A percentile compares a stretch with the other conserved stretches of the same genome.
These are phyloP conservation scores for Diprion similis DNA, from an alignment of 1,140 invertebrate species.

Conservation along the genomic window DNA sequence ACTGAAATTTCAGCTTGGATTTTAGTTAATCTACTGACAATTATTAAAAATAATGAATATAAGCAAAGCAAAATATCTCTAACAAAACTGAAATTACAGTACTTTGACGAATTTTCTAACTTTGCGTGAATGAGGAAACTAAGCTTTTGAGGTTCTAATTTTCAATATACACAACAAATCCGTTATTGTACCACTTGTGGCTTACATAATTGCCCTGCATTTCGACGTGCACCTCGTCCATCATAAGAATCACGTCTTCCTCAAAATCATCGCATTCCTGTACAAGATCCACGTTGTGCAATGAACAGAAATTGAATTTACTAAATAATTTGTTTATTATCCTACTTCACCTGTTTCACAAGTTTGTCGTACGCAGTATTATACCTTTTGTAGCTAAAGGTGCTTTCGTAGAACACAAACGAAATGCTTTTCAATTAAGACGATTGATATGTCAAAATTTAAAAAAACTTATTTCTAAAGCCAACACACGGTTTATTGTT, in stretches of 20 bases:
- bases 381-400: too few relatives aligned
- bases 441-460: too few relatives aligned
- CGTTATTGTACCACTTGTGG: constrained; percentile 21
- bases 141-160: neutral
- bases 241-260: constrained; percentile 53
- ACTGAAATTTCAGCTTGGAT: too few relatives aligned
- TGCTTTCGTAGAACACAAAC: too few relatives aligned
- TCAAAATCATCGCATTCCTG: constrained; percentile 57
- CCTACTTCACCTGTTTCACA: neutral
- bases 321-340: neutral
- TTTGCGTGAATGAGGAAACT: neutral
- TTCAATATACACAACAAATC: neutral
- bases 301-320: constrained; percentile 37
- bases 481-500: too few relatives aligned
- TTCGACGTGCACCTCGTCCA: constrained; percentile 57
- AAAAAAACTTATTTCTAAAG: too few relatives aligned
- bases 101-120: neutral
- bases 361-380: too few relatives aligned
- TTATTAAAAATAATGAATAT: too few relatives aligned
- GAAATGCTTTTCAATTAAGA: too few relatives aligned
- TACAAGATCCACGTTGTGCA: constrained; percentile 39
- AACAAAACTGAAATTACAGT: neutral
- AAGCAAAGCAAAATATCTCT: neutral
- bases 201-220: constrained; percentile 59
- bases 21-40: too few relatives aligned